Conservation (phyloP, 2,797 vertebrate genomes). For the Tenualosa thibaudeaui region DNA sequence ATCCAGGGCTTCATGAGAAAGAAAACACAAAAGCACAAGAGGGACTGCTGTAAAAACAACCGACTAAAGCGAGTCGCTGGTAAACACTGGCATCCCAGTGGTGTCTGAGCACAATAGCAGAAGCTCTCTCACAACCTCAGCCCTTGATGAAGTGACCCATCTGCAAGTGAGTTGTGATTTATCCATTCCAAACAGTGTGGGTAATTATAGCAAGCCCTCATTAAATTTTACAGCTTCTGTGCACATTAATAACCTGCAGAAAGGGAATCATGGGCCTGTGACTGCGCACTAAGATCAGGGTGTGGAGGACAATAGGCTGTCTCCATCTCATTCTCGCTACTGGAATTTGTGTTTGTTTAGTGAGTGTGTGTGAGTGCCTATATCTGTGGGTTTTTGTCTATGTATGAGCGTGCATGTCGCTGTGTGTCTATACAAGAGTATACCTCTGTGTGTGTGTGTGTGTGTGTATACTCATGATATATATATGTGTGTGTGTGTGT, state of each 20-base stretch:
- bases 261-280: conserved; percentile 59
- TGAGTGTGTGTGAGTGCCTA: conserved; percentile 2
- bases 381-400: not conserved
- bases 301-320: not conserved
- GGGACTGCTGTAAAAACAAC: not conserved
- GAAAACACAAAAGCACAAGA: not conserved
- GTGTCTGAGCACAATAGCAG: not conserved
- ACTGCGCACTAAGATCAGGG: conserved; percentile 22
- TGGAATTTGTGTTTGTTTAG: not conserved
- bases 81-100: not conserved
- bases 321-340: not conserved
- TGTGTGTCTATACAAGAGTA: not conserved
- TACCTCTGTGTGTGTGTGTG: not conserved
- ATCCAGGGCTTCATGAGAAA: not conserved
- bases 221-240: conserved; percentile 77
- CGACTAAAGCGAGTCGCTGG: not conserved
- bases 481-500: not conserved
- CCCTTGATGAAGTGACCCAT: conserved; percentile 61
- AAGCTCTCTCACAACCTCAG: conserved; percentile 42
- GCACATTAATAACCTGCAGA: conserved; percentile 75
- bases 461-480: not conserved
- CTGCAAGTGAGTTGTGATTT: conserved; percentile 68
- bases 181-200: conserved; percentile 62
- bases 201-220: conserved; percentile 74
- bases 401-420: not conserved